A percentile compares a stretch with the other conserved stretches of the same genome.
Evolutionary conservation across 1,140 invertebrate species (phyloP).

Genomic region (Ceratina japonica): DNA sequence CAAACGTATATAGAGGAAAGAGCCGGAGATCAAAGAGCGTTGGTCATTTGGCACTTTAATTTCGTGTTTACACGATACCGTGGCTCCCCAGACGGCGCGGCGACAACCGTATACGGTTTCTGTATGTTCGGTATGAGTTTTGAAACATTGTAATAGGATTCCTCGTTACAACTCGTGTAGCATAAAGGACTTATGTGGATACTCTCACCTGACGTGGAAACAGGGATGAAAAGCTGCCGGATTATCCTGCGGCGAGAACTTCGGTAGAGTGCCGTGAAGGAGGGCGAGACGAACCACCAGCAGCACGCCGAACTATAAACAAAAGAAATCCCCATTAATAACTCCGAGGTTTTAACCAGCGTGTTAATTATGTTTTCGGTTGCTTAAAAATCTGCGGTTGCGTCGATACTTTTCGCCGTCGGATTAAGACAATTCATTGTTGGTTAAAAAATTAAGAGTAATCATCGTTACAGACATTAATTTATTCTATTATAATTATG

Average conservation of each 20-base stretch:
- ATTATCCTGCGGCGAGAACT: slow-evolving; percentile 91
- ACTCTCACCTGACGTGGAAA: slow-evolving; percentile 86
- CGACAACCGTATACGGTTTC: slow-evolving; percentile 54
- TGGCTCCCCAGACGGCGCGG: not conserved
- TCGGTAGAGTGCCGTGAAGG: slow-evolving; percentile 87
- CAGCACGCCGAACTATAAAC: slow-evolving; percentile 81
- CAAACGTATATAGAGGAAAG: not conserved
- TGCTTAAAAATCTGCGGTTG: too few relatives aligned
- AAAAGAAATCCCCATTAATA: slow-evolving; percentile 28
- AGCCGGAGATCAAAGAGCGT: slow-evolving; percentile 25
- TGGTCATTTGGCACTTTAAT: slow-evolving; percentile 44
- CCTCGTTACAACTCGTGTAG: slow-evolving; percentile 49
- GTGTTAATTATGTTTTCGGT: too few relatives aligned
- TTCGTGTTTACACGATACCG: slow-evolving; percentile 40
- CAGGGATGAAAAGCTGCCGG: slow-evolving; percentile 89
- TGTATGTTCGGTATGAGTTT: slow-evolving; percentile 50
- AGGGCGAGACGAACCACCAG: slow-evolving; percentile 84
- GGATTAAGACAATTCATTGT: too few relatives aligned
- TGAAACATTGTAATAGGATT: slow-evolving; percentile 63
- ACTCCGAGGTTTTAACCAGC: too few relatives aligned
- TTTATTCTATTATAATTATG: too few relatives aligned
- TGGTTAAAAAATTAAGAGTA: too few relatives aligned
- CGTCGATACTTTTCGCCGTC: too few relatives aligned
- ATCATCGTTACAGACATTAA: too few relatives aligned
- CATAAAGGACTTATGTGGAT: slow-evolving; percentile 59